A percentile compares a stretch with the other conserved stretches of the same genome.
phyloP scores from a whole-genome alignment of 2,113 vertebrate species.

The Psittacula cyanocephala region DNA sequence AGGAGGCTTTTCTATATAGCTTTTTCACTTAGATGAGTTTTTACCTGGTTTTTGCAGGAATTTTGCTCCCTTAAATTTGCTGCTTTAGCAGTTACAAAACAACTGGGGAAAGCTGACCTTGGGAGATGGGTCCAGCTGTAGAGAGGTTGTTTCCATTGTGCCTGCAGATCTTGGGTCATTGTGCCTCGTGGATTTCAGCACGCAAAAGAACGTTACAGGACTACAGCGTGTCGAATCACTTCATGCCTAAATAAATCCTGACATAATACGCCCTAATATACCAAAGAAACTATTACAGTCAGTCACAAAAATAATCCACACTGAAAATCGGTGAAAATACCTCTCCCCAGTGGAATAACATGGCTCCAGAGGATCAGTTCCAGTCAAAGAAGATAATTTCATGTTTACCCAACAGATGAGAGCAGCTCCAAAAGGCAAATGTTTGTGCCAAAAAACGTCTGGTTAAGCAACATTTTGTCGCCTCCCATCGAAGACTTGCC shows the following conservation, averaged over 20 bases:
- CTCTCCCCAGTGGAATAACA: constrained; percentile 19
- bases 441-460: not conserved
- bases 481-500: not conserved
- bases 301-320: constrained; percentile 58
- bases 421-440: constrained; percentile 8
- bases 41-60: not conserved
- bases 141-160: not conserved
- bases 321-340: constrained; percentile 22
- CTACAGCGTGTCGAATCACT: constrained; percentile 9
- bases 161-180: not conserved
- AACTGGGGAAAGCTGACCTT: not conserved
- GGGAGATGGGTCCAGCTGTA: not conserved
- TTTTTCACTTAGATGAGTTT: not conserved
- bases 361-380: constrained; percentile 43
- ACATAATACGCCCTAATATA: constrained; percentile 55
- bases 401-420: constrained; percentile 13
- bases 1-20: not conserved
- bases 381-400: constrained; percentile 18
- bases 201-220: not conserved
- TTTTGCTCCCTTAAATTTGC: not conserved
- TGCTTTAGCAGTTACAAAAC: not conserved
- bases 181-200: not conserved
- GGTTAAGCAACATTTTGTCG: not conserved
- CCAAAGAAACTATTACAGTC: constrained; percentile 63
- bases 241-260: constrained; percentile 51